These are phyloP conservation scores for Sebastes kiyomatsui DNA, from an alignment of 2,797 vertebrate genomes.

Conservation along the genomic window DNA sequence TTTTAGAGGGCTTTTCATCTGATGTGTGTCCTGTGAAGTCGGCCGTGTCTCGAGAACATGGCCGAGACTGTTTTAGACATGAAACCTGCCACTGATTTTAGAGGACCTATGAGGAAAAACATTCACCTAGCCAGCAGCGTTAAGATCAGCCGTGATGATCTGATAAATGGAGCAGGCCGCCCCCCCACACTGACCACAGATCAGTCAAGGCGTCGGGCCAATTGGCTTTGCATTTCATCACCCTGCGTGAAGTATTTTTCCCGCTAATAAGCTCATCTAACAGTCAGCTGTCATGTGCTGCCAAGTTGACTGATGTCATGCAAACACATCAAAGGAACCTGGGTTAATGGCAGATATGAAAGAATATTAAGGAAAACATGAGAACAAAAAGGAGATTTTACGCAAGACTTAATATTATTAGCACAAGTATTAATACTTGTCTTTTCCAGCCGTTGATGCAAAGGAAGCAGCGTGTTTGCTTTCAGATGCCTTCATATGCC, in stretches of 20 bases:
- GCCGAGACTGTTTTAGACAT: constrained; percentile 1
- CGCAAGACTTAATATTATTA: not conserved
- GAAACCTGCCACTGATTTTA: constrained; percentile 9
- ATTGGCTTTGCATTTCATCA: constrained; percentile 47
- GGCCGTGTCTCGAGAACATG: not conserved
- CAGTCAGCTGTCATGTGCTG: constrained; percentile 40
- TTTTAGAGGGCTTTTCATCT: not conserved
- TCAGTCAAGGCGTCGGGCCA: constrained; percentile 34
- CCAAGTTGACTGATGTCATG: constrained; percentile 38
- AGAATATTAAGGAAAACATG: constrained; percentile 14
- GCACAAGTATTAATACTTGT: not conserved
- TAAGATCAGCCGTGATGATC: constrained; percentile 52
- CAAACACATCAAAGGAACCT: constrained; percentile 25
- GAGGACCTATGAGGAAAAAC: constrained; percentile 25
- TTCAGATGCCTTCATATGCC: not conserved
- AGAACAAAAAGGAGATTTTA: constrained; percentile 25
- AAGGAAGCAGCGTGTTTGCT: not conserved
- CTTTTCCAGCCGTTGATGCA: constrained; percentile 6
- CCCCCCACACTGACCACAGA: constrained; percentile 39
- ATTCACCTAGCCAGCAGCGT: constrained; percentile 30
- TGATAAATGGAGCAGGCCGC: constrained; percentile 32
- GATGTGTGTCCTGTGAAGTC: constrained; percentile 4
- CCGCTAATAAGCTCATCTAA: constrained; percentile 37
- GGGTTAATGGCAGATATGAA: constrained; percentile 6
- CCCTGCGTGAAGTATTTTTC: constrained; percentile 34